Evolutionary conservation across 92 coral and sea anemone species (phyloP).

Genomic region (Phenganax marumi): DNA sequence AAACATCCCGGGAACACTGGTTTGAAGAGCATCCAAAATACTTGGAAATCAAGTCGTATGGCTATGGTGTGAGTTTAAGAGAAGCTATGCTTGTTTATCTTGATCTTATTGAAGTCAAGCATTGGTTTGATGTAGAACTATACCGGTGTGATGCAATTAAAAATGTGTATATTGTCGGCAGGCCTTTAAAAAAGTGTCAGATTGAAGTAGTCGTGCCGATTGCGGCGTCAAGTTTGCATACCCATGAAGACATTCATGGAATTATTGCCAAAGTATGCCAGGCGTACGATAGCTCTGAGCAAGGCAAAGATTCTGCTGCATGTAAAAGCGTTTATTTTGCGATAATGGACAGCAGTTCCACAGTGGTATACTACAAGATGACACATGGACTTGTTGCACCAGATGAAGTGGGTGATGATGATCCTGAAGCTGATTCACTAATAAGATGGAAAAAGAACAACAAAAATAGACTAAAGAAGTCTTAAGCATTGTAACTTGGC

Average conservation of each 20-base stretch:
- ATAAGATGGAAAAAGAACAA: constrained; percentile 29
- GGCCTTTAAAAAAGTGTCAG: constrained; percentile 75
- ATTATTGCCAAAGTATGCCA: constrained; percentile 59
- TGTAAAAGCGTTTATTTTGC: constrained; percentile 62
- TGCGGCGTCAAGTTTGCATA: constrained; percentile 59
- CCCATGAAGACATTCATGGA: constrained; percentile 60
- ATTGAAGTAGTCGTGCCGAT: constrained; percentile 71
- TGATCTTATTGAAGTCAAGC: constrained; percentile 83
- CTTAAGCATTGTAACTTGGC: not conserved
- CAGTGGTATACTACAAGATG: constrained; percentile 79
- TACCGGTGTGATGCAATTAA: constrained; percentile 74
- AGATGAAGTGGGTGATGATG: constrained; percentile 69
- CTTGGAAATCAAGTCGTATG: constrained; percentile 66
- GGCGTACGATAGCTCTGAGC: constrained; percentile 45
- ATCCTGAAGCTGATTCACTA: constrained; percentile 29
- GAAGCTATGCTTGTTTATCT: constrained; percentile 82
- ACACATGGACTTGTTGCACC: constrained; percentile 77
- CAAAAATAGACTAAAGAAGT: constrained; percentile 10
- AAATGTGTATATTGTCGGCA: constrained; percentile 77
- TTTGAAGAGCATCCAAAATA: constrained; percentile 84
- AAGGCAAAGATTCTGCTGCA: constrained; percentile 17
- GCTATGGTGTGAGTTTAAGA: constrained; percentile 61
- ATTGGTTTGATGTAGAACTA: constrained; percentile 80
- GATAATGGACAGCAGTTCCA: constrained; percentile 84
- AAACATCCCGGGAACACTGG: constrained; percentile 74